Percentiles rank a stretch among this genome's conserved stretches.
Evolutionary conservation across 2,888 invertebrate genomes (phyloP).

Genomic region (Lampropteryx suffumata): DNA sequence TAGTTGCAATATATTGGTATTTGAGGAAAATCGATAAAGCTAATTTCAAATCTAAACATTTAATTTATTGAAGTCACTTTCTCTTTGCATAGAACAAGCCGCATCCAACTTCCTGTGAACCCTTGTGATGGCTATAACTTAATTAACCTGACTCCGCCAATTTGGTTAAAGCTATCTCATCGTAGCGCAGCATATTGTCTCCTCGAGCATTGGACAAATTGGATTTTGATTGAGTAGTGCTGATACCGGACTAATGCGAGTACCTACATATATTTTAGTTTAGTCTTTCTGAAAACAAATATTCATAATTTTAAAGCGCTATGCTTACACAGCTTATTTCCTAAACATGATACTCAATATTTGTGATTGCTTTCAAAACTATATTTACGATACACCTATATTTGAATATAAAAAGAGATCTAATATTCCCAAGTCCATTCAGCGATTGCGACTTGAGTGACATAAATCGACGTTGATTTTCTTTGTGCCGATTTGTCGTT

Average conservation of each 20-base stretch:
- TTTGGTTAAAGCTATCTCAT: constrained; percentile 12
- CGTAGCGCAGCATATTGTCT: constrained; percentile 3
- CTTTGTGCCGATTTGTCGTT: constrained; percentile 34
- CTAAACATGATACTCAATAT: too few species aligned
- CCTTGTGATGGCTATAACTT: constrained; percentile 14
- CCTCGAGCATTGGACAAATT: constrained; percentile 8
- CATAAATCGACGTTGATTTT: constrained; percentile 35
- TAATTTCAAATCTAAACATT: too few species aligned
- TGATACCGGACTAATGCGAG: too few species aligned
- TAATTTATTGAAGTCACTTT: not conserved
- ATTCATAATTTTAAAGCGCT: too few species aligned
- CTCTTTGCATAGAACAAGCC: constrained; percentile 1
- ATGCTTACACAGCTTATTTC: too few species aligned
- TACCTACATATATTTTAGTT: too few species aligned
- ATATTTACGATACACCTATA: too few species aligned
- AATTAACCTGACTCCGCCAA: constrained; percentile 18
- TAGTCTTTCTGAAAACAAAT: too few species aligned
- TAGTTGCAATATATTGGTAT: too few species aligned
- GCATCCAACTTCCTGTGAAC: constrained; percentile 1
- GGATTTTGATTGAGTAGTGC: constrained; percentile 8
- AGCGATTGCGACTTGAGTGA: constrained; percentile 26
- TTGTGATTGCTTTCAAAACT: too few species aligned
- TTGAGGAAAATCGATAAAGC: too few species aligned
- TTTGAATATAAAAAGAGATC: too few species aligned
- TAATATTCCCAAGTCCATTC: constrained; percentile 25